phyloP scores from a whole-genome alignment of 2,113 vertebrate species.

The Coryphaenoides rupestris region DNA sequence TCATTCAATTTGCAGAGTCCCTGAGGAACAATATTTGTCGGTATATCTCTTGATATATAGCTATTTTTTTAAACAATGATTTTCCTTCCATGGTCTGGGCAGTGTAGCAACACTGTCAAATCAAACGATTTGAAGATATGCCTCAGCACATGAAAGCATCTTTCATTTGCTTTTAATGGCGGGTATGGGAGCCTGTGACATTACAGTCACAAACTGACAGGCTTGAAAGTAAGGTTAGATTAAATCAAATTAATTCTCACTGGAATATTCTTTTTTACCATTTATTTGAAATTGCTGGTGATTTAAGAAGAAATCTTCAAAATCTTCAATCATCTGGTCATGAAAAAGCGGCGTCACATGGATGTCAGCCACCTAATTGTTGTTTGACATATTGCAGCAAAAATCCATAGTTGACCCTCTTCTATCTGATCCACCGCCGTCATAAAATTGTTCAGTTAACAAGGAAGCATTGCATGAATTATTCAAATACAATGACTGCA shows the following conservation, averaged over 20 bases:
- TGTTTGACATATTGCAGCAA: conserved; percentile 15
- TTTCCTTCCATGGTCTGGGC: conserved; percentile 45
- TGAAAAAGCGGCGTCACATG: conserved; percentile 11
- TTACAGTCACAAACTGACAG: conserved; percentile 32
- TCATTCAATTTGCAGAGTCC: conserved; percentile 64
- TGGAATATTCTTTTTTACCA: conserved; percentile 18
- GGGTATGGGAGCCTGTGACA: conserved; percentile 14
- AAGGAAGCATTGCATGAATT: conserved; percentile 37
- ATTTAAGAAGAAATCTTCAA: conserved; percentile 7
- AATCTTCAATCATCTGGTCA: conserved; percentile 24
- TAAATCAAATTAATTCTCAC: conserved; percentile 22
- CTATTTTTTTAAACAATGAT: conserved; percentile 33
- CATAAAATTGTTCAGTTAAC: conserved; percentile 29
- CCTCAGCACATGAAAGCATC: conserved; percentile 45
- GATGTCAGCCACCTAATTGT: conserved; percentile 16
- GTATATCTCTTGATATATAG: conserved; percentile 33
- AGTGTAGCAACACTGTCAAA: conserved; percentile 53
- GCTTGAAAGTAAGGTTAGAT: conserved; percentile 32
- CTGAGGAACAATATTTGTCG: conserved; percentile 51
- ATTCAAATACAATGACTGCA: conserved; percentile 47
- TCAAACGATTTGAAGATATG: conserved; percentile 46
- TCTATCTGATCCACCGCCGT: conserved; percentile 19
- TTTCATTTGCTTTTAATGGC: conserved; percentile 46
- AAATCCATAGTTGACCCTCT: conserved; percentile 12
- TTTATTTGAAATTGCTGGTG: conserved; percentile 1